Conservation (phyloP, 2,888 invertebrate genomes). For the Ochropleura leucogaster region DNA sequence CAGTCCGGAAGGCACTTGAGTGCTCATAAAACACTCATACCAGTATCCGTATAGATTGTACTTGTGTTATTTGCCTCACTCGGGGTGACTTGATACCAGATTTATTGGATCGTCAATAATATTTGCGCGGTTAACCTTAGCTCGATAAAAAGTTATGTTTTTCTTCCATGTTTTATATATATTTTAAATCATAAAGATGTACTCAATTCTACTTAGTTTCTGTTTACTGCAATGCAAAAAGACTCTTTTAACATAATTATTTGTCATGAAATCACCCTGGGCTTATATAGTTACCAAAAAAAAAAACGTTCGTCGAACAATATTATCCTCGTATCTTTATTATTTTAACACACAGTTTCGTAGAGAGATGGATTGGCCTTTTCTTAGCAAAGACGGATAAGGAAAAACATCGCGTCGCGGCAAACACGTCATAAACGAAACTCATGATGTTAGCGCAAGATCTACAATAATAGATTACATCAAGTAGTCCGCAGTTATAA, state of each 20-base stretch:
- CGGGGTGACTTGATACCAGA: conserved; percentile 66
- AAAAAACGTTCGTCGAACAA: conserved; percentile 1
- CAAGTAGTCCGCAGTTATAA: conserved; percentile 59
- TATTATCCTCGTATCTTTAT: not conserved
- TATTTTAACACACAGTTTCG: conserved; percentile 18
- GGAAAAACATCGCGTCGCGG: conserved; percentile 10
- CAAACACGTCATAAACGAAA: conserved; percentile 27
- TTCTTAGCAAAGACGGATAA: conserved; percentile 19
- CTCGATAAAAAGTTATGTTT: conserved; percentile 50
- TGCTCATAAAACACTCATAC: conserved; percentile 88
- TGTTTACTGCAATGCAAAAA: not conserved
- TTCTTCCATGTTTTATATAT: conserved; percentile 21
- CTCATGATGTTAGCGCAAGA: conserved; percentile 25
- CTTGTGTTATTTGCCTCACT: conserved; percentile 77
- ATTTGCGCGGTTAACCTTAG: conserved; percentile 55
- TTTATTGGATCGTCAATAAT: conserved; percentile 63
- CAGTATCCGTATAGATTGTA: conserved; percentile 79
- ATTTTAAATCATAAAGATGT: not conserved
- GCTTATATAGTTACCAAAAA: not conserved
- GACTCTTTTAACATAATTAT: not conserved
- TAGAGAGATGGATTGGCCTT: conserved; percentile 29
- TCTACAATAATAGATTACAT: conserved; percentile 47
- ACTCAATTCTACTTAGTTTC: not conserved
- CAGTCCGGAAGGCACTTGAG: conserved; percentile 83
- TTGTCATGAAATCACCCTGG: not conserved